phyloP scores from a whole-genome alignment of 2,113 vertebrate species.

The Cairina moschata region DNA sequence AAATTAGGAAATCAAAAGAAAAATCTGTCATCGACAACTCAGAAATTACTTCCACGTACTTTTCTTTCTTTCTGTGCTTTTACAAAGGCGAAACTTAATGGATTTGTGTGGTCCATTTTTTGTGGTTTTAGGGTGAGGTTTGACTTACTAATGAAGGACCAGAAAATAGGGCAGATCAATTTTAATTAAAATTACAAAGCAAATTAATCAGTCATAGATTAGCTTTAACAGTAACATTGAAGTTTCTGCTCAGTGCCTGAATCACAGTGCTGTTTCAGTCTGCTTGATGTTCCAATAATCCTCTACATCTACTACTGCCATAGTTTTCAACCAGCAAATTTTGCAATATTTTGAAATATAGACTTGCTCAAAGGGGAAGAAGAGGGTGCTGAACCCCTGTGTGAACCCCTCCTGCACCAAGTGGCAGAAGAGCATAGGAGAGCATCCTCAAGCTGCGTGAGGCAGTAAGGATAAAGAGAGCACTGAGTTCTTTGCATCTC shows the following conservation, averaged over 20 bases:
- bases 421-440: not conserved
- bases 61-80: not conserved
- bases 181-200: slow-evolving; percentile 67
- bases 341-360: not conserved
- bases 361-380: not conserved
- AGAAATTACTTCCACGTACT: slow-evolving; percentile 52
- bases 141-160: not conserved
- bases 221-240: slow-evolving; percentile 29
- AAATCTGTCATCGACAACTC: slow-evolving; percentile 53
- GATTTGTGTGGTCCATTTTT: slow-evolving; percentile 62
- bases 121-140: slow-evolving; percentile 51
- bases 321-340: not conserved
- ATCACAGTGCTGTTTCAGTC: not conserved
- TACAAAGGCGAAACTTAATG: slow-evolving; percentile 43
- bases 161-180: slow-evolving; percentile 65
- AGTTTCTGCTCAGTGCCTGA: slow-evolving; percentile 24
- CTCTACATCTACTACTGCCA: not conserved
- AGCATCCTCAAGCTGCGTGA: not conserved
- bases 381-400: not conserved
- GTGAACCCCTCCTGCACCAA: not conserved
- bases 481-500: not conserved
- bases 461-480: not conserved
- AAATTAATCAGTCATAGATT: slow-evolving; percentile 64
- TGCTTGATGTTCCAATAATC: not conserved
- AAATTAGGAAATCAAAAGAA: slow-evolving; percentile 53